phyloP scores from a whole-genome alignment of 64 coral and sea anemone species.

The Trachythela sp. region DNA sequence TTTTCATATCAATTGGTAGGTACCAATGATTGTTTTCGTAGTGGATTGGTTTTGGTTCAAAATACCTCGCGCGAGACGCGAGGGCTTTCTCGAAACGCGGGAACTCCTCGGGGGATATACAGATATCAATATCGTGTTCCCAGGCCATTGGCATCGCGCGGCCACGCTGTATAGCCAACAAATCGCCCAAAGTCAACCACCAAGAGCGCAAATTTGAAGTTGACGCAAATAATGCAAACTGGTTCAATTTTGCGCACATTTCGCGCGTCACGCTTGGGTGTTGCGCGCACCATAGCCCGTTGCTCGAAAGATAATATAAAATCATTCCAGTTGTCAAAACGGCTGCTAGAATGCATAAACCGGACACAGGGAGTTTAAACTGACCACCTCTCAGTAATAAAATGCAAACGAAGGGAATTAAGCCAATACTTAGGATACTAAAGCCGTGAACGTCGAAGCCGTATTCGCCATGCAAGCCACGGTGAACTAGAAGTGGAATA shows the following conservation, averaged over 20 bases:
- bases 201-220: conserved; percentile 21
- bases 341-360: neutral
- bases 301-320: conserved; percentile 45
- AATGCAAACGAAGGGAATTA: neutral
- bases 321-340: conserved; percentile 29
- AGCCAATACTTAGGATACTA: conserved; percentile 1
- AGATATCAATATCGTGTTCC: conserved; percentile 57
- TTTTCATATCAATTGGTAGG: conserved; percentile 48
- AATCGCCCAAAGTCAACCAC: conserved; percentile 53
- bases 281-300: conserved; percentile 55
- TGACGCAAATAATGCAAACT: conserved; percentile 45
- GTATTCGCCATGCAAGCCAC: conserved; percentile 37
- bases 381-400: neutral
- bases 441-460: conserved; percentile 32
- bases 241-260: conserved; percentile 43
- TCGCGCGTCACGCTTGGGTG: conserved; percentile 29
- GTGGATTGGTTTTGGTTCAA: conserved; percentile 18
- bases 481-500: conserved; percentile 31
- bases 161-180: conserved; percentile 44
- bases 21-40: conserved; percentile 25
- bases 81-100: conserved; percentile 37
- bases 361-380: neutral
- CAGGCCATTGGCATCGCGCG: conserved; percentile 37
- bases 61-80: neutral
- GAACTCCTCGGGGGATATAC: conserved; percentile 41